A percentile compares a stretch with the other conserved stretches of the same genome.
These are phyloP conservation scores for Alligator mississippiensis DNA, from an alignment of 2,113 vertebrate species.

Conservation along the genomic window DNA sequence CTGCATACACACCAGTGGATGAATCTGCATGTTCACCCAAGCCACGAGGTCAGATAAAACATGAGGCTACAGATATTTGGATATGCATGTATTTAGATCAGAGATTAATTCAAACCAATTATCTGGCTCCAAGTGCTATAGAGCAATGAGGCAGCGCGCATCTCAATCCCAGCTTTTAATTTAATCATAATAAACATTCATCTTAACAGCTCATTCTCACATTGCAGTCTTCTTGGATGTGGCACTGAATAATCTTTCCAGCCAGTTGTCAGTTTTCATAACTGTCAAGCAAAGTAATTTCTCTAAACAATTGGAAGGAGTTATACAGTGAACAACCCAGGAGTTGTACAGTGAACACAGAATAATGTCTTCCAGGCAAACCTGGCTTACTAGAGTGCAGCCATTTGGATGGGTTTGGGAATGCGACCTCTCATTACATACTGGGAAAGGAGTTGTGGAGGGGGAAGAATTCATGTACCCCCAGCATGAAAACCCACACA, in stretches of 20 bases:
- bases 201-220: background rate
- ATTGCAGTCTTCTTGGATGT: background rate
- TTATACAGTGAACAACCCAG: background rate
- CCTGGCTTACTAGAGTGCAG: background rate
- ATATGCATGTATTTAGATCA: background rate
- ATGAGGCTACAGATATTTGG: background rate
- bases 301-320: background rate
- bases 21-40: background rate
- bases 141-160: background rate
- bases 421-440: background rate
- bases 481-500: background rate
- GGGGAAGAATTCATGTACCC: background rate
- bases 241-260: background rate
- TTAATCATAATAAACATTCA: background rate
- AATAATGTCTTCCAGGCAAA: constrained; percentile 28
- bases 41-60: background rate
- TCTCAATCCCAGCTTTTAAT: background rate
- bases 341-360: background rate
- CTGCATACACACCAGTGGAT: too few species aligned
- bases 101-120: background rate
- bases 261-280: background rate
- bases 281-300: constrained; percentile 9
- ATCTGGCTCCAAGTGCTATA: rapidly evolving
- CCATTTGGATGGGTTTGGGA: constrained; percentile 42
- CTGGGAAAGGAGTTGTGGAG: constrained; percentile 9